phyloP scores from a whole-genome alignment of 1,140 invertebrate genomes.

The Drosophila lowei region DNA sequence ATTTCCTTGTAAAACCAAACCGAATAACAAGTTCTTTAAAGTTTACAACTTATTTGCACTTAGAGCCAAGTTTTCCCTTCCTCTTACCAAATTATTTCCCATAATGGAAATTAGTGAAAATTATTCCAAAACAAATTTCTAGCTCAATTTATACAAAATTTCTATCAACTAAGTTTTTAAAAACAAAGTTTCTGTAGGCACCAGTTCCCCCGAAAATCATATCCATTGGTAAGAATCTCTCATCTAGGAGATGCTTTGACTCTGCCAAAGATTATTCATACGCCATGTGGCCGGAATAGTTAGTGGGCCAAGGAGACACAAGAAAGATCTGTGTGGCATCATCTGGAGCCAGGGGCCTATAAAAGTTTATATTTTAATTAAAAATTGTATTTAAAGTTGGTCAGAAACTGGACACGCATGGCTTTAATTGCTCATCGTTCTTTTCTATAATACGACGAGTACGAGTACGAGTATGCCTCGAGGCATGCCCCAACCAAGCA shows the following conservation, averaged over 20 bases:
- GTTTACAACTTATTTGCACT: too few relatives aligned
- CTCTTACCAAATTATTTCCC: too few relatives aligned
- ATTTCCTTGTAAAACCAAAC: too few relatives aligned
- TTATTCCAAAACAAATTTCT: too few relatives aligned
- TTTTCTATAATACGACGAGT: conserved; percentile 34
- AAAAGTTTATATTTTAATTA: conserved; percentile 62
- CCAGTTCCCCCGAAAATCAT: too few relatives aligned
- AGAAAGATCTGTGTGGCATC: conserved; percentile 6
- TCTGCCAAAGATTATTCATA: conserved; percentile 35
- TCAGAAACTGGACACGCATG: conserved; percentile 55
- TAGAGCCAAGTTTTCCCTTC: too few relatives aligned
- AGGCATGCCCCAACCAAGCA: conserved; percentile 12
- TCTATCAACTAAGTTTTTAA: too few relatives aligned
- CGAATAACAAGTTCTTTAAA: too few relatives aligned
- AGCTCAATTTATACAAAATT: too few relatives aligned
- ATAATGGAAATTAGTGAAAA: too few relatives aligned
- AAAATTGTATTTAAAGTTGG: conserved; percentile 57
- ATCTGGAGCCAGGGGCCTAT: conserved; percentile 17
- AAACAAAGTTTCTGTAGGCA: too few relatives aligned
- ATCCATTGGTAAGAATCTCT: neutral
- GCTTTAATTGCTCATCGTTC: conserved; percentile 60
- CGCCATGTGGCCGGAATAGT: conserved; percentile 56
- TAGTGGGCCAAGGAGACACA: conserved; percentile 6
- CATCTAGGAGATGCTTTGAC: neutral
- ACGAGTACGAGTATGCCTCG: conserved; percentile 11